A percentile compares a stretch with the other conserved stretches of the same genome.
These are phyloP conservation scores for Lycodopsis pacificus DNA, from an alignment of 2,797 vertebrate genomes.

Conservation along the genomic window DNA sequence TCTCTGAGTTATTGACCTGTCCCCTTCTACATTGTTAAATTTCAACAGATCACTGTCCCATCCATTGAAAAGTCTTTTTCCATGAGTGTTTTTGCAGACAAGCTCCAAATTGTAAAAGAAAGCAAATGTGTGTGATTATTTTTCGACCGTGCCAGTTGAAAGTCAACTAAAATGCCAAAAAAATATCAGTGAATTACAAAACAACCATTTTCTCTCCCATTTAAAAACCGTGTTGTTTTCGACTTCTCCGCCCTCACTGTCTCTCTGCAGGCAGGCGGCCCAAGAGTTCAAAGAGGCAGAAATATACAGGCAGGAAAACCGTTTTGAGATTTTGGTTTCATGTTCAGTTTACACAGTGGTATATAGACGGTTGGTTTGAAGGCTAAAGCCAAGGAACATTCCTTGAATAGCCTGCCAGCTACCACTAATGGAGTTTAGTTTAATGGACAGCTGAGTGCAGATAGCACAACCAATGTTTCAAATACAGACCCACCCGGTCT, in stretches of 20 bases:
- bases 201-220: constrained; percentile 27
- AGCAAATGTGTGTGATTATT: constrained; percentile 11
- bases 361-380: constrained; percentile 82
- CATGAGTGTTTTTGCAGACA: constrained; percentile 61
- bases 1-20: constrained; percentile 53
- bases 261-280: constrained; percentile 59
- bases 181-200: constrained; percentile 28
- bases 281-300: constrained; percentile 81
- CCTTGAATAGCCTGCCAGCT: constrained; percentile 83
- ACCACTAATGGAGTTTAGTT: constrained; percentile 82
- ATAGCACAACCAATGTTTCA: constrained; percentile 67
- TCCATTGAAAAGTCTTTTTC: constrained; percentile 38
- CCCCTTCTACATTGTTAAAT: constrained; percentile 65
- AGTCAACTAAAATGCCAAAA: constrained; percentile 1
- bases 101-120: constrained; percentile 48
- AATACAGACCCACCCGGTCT: constrained; percentile 53
- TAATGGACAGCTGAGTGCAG: constrained; percentile 73
- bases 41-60: constrained; percentile 59
- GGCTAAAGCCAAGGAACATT: constrained; percentile 84
- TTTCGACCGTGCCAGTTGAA: neutral
- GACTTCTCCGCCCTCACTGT: constrained; percentile 38
- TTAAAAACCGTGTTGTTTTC: constrained; percentile 52
- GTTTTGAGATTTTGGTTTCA: constrained; percentile 81
- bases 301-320: constrained; percentile 80
- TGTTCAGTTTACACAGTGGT: constrained; percentile 82